A percentile compares a stretch with the other conserved stretches of the same genome.
phyloP scores from a whole-genome alignment of 2,797 vertebrate species.

The Thalassophryne amazonica region DNA sequence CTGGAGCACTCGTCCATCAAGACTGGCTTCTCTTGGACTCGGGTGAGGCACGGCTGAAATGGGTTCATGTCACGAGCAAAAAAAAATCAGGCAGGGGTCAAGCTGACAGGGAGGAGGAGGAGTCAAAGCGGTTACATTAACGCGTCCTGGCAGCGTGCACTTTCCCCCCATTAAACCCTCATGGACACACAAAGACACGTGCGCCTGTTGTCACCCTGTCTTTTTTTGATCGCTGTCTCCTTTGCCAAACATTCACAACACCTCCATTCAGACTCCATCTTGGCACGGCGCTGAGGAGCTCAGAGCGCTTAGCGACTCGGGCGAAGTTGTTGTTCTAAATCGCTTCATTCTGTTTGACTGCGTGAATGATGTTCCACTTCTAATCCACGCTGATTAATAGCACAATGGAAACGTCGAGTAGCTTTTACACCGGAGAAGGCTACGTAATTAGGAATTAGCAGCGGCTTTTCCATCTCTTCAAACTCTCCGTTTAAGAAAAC shows the following conservation, averaged over 20 bases:
- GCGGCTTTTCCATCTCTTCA: conserved; percentile 31
- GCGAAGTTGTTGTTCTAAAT: conserved; percentile 31
- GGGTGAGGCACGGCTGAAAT: conserved; percentile 24
- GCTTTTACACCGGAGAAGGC: conserved; percentile 23
- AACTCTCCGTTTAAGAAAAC: conserved; percentile 5
- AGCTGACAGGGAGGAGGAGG: conserved; percentile 12
- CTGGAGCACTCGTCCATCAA: conserved; percentile 39
- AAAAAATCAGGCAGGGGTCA: conserved; percentile 36
- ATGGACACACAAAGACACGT: conserved; percentile 12
- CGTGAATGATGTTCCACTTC: conserved; percentile 28
- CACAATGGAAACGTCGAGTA: conserved; percentile 25
- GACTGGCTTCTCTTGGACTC: conserved; percentile 32
- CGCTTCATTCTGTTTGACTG: conserved; percentile 32
- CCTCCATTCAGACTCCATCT: conserved; percentile 2
- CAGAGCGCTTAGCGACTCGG: conserved; percentile 35
- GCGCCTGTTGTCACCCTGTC: background rate
- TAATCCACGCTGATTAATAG: conserved; percentile 42
- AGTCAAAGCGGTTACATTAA: conserved; percentile 37
- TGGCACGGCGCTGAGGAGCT: conserved; percentile 5
- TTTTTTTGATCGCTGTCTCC: background rate
- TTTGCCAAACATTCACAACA: conserved; percentile 4
- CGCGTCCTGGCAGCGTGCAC: conserved; percentile 51
- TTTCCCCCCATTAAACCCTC: conserved; percentile 53
- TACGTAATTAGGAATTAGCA: conserved; percentile 40
- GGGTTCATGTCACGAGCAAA: conserved; percentile 15